These are phyloP conservation scores for Eupelmus urozonus DNA, from an alignment of 2,888 invertebrate genomes.

Conservation along the genomic window DNA sequence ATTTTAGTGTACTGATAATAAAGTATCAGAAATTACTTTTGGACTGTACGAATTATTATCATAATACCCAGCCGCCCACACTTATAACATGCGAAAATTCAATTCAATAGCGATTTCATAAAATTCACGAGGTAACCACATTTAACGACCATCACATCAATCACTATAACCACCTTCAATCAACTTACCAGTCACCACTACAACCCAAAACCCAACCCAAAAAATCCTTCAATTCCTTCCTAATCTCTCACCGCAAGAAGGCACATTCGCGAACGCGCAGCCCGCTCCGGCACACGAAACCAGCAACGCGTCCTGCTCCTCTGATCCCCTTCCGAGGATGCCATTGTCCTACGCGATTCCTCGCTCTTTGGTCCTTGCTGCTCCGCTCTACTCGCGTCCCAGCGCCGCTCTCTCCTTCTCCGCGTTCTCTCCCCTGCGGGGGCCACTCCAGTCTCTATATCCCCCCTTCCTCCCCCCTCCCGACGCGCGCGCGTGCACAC, in stretches of 20 bases:
- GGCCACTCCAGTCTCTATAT: neutral
- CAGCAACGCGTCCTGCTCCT: conserved; percentile 70
- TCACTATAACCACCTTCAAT: too few species aligned
- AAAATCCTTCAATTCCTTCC: too few species aligned
- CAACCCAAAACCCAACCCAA: too few species aligned
- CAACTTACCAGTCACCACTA: too few species aligned
- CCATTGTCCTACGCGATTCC: conserved; percentile 72
- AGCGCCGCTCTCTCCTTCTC: conserved; percentile 16
- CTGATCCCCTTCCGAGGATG: conserved; percentile 71
- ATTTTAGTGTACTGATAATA: too few species aligned
- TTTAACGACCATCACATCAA: too few species aligned
- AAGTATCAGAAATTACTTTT: too few species aligned
- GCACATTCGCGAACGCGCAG: conserved; percentile 14
- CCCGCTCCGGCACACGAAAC: conserved; percentile 51
- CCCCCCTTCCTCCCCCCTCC: conserved; percentile 56
- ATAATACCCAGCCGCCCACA: too few species aligned
- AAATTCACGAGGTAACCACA: too few species aligned
- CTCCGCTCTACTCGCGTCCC: conserved; percentile 37
- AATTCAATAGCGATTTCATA: too few species aligned
- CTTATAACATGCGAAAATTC: too few species aligned
- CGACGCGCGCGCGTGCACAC: conserved; percentile 46
- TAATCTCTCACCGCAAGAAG: neutral
- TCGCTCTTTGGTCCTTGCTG: conserved; percentile 62
- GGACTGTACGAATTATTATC: too few species aligned
- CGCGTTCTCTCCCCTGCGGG: neutral